Conservation (phyloP, 2,113 vertebrate genomes). For the Larimichthys crocea region DNA sequence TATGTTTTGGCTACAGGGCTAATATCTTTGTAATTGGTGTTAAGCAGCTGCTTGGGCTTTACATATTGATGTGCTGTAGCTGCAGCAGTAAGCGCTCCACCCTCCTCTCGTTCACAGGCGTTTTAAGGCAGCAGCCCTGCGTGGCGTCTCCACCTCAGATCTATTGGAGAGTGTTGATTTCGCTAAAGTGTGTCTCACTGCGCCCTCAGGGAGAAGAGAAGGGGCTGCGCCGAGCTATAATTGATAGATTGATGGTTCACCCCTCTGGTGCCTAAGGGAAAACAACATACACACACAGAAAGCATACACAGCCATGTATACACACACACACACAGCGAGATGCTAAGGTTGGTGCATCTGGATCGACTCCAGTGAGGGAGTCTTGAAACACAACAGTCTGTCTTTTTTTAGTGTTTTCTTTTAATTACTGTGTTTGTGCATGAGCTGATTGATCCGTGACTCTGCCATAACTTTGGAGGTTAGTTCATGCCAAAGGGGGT, state of each 20-base stretch:
- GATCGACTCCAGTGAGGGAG: neutral
- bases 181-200: constrained; percentile 46
- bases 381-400: neutral
- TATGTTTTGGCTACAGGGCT: constrained; percentile 51
- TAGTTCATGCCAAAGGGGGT: constrained; percentile 63
- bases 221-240: constrained; percentile 51
- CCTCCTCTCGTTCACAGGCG: neutral
- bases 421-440: constrained; percentile 31
- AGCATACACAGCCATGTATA: neutral
- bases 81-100: constrained; percentile 5
- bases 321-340: constrained; percentile 14
- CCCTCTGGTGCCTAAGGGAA: constrained; percentile 33
- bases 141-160: constrained; percentile 23
- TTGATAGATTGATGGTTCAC: constrained; percentile 67
- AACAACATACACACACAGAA: constrained; percentile 11
- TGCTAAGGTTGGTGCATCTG: neutral
- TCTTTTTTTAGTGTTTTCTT: neutral
- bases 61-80: constrained; percentile 48
- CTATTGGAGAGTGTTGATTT: constrained; percentile 38
- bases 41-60: constrained; percentile 50
- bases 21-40: constrained; percentile 59
- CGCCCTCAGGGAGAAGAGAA: constrained; percentile 29
- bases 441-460: constrained; percentile 48
- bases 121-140: constrained; percentile 27
- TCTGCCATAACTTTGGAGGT: constrained; percentile 63